A percentile compares a stretch with the other conserved stretches of the same genome.
Evolutionary conservation across 2,797 vertebrate genomes (phyloP).

Genomic region (Sebastiscus albofasciatus): DNA sequence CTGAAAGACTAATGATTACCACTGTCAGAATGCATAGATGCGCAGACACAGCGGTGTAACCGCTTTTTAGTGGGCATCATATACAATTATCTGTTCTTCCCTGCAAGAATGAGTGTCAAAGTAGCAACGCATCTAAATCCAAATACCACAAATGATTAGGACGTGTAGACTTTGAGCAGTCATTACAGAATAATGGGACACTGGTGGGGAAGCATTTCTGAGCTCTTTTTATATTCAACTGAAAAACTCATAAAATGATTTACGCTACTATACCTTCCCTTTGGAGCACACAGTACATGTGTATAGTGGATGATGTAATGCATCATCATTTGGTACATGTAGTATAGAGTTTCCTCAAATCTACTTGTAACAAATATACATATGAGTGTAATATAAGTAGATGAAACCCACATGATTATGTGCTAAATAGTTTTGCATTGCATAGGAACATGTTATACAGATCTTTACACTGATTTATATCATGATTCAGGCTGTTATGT

Average conservation of each 20-base stretch:
- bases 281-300: not conserved
- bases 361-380: not conserved
- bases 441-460: not conserved
- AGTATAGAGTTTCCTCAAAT: not conserved
- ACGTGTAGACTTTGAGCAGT: slow-evolving; percentile 23
- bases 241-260: slow-evolving; percentile 29
- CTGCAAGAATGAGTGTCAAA: slow-evolving; percentile 62
- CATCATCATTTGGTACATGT: not conserved
- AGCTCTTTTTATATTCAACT: slow-evolving; percentile 24
- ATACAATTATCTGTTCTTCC: slow-evolving; percentile 67
- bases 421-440: not conserved
- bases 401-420: not conserved
- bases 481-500: no score
- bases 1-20: slow-evolving; percentile 75
- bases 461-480: not conserved
- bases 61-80: slow-evolving; percentile 61
- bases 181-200: slow-evolving; percentile 49
- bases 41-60: slow-evolving; percentile 36
- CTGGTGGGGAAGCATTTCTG: slow-evolving; percentile 26
- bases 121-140: slow-evolving; percentile 46
- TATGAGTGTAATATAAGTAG: not conserved
- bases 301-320: slow-evolving; percentile 24
- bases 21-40: slow-evolving; percentile 71
- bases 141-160: slow-evolving; percentile 55
- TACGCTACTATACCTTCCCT: not conserved